Base-by-base conservation (phyloP, 2,797 vertebrate genomes). In the Toxotes lorentzi region DNA sequence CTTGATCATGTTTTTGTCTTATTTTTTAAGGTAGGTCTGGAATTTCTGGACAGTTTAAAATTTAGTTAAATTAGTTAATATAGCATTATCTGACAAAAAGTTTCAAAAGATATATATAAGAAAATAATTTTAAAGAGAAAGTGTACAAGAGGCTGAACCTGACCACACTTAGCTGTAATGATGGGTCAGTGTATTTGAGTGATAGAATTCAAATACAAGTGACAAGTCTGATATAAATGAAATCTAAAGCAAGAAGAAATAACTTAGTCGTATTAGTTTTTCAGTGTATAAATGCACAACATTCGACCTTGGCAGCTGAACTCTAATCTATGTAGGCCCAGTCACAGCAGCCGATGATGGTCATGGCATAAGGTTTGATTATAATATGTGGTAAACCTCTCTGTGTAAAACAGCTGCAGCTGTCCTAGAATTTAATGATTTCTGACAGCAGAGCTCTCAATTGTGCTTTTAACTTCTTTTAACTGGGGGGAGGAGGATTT, bases 361-460 rank as follows among this genome's bases (percentile, higher is more conserved):
- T 19, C 86, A 79, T 17, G 40, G 84, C 82, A 85, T 89, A 72
- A 76, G 75, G 72, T 88, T 83, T 80, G 79, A 82, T 80, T 35
- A 62, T 89, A 76, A 84, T 76, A 76, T 77, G 68, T 81, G 54
- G 53, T 76, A 79, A 82, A 84, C 68, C 74, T 74, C 71, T 78
- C 51, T 47, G 41, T 85, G 78, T 85, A 76, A 79, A 81, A 82
- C 81, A 73, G 67, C 86, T 64, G 62, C 84, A 83, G 85, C 83
- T 84, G 75, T 82, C 74, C 61, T 32, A 73, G 76, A 81, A 69
- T 90, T 67, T 77, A 87, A 90, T 88, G 73, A 74, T 81, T 82
- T 70, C 73, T 86, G 89, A 90, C 85, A 90, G 87, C 81, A 64
- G 66, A 81, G 84, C 84, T 85, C 78, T 83, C 74, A 67, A 66